phyloP scores from a whole-genome alignment of 2,888 invertebrate species.

The Leptopilina syphax region DNA sequence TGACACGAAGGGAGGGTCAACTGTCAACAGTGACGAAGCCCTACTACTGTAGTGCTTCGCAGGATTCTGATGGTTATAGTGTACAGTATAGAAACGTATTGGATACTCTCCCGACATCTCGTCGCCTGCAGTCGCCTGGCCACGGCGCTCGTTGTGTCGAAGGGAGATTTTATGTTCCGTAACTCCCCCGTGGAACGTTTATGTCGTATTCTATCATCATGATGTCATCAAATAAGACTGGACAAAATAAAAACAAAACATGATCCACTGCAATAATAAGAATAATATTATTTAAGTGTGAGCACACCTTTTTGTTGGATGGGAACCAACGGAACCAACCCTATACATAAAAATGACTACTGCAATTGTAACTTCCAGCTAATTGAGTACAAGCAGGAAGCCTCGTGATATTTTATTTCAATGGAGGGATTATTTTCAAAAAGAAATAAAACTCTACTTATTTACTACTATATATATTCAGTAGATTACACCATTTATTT shows the following conservation, averaged over 20 bases:
- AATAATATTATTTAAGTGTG: conserved; percentile 46
- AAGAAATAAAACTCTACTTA: too few species aligned
- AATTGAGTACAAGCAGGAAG: too few species aligned
- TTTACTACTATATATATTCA: too few species aligned
- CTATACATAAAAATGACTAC: too few species aligned
- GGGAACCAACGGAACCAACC: too few species aligned
- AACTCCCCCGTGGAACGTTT: conserved; percentile 74
- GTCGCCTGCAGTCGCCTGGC: conserved; percentile 68
- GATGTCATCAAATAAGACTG: conserved; percentile 71
- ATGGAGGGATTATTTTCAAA: too few species aligned
- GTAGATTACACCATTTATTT: too few species aligned
- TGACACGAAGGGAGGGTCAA: conserved; percentile 67
- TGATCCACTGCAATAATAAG: conserved; percentile 63
- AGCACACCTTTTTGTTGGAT: too few species aligned
- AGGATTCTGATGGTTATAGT: conserved; percentile 49
- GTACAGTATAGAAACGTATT: conserved; percentile 25
- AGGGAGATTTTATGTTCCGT: conserved; percentile 75
- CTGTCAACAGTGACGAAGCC: conserved; percentile 67
- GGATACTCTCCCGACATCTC: conserved; percentile 73
- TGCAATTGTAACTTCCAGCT: too few species aligned
- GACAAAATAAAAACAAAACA: conserved; percentile 75
- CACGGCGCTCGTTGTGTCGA: conserved; percentile 53
- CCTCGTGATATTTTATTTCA: too few species aligned
- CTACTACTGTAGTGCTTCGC: conserved; percentile 49
- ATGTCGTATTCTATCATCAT: conserved; percentile 73